Conservation (phyloP, 1,140 invertebrate genomes). For the Triops longicaudatus region DNA sequence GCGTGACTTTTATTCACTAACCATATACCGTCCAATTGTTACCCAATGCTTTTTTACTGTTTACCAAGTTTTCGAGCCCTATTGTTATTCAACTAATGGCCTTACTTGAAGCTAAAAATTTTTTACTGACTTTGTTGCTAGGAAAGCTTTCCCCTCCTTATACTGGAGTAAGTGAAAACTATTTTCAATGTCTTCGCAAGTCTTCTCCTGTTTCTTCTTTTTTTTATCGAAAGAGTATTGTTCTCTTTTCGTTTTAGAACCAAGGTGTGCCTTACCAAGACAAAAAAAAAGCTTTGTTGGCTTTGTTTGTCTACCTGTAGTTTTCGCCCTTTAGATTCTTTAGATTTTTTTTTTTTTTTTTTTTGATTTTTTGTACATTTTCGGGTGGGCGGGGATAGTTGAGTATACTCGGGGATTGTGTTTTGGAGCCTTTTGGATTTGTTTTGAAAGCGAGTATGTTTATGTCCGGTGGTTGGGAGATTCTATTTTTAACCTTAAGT, state of each 20-base stretch:
- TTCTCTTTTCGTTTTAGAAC: not conserved
- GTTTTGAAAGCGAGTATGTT: not conserved
- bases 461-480: slow-evolving; percentile 6
- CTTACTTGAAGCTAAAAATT: not conserved
- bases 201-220: not conserved
- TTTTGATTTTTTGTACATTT: too few relatives aligned
- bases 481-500: slow-evolving; percentile 3
- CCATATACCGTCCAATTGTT: slow-evolving; percentile 11
- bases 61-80: not conserved
- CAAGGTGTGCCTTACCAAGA: slow-evolving; percentile 1
- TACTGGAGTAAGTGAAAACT: not conserved
- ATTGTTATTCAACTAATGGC: not conserved
- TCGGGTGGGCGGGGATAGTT: too few relatives aligned
- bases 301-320: not conserved
- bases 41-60: not conserved
- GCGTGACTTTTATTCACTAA: not conserved
- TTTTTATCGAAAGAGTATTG: not conserved
- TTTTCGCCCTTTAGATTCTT: not conserved
- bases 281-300: not conserved
- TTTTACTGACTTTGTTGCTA: not conserved
- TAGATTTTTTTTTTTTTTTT: not conserved
- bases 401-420: slow-evolving; percentile 1
- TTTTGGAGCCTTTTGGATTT: not conserved
- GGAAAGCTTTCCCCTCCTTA: not conserved
- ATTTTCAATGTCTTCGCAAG: not conserved